Base-by-base conservation (phyloP, 1,140 invertebrate species). In the Scaptomyza montana region DNA sequence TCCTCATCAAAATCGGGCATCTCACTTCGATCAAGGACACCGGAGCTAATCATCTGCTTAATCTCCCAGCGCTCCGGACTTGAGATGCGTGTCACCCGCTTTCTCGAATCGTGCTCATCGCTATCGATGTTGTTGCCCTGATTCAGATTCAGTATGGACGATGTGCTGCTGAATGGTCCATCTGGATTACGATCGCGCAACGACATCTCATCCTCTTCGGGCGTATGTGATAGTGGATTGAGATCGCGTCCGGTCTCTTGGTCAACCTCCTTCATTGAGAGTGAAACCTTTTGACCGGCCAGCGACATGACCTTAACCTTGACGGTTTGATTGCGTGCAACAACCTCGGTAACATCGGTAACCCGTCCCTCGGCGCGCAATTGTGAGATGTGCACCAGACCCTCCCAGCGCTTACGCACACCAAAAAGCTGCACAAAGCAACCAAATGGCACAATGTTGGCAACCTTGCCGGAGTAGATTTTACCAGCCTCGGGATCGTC, bases 251-350 rank as follows among this genome's bases (percentile, higher is more conserved):
- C 99, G 2, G 96, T 97, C 28, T 96, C 95, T 93, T 99, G 99
- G 92, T 99, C 97, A 0, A 99, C 98, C 93, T 99, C 99, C 93
- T 99, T 99, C 96, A 99, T 99, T 16, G 98, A 98, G 5, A 99
- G 93, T 45, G 98, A 98, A 0, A 98, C 97, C 92, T 99, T 99
- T 90, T 98, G 96, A 3, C 98, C 98, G 56, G 96, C 96, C 10
- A 98, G 94, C 54, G 96, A 98, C 43, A 98, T 91, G 1, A 99
- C 97, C 94, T 99, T 98, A 0, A 97, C 94, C 93, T 97, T 98
- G 0, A 99, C 98, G 93, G 95, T 97, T 79, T 98, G 96, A 41
- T 98, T 98, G 77, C 97, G 94, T 9, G 94, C 94, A 0, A 99
- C 97, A 21, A 99, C 98, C 93, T 99, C 99, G 5, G 95, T 95